Base-by-base conservation (phyloP, 2,797 vertebrate species). In the Phalloptychus januarius region DNA sequence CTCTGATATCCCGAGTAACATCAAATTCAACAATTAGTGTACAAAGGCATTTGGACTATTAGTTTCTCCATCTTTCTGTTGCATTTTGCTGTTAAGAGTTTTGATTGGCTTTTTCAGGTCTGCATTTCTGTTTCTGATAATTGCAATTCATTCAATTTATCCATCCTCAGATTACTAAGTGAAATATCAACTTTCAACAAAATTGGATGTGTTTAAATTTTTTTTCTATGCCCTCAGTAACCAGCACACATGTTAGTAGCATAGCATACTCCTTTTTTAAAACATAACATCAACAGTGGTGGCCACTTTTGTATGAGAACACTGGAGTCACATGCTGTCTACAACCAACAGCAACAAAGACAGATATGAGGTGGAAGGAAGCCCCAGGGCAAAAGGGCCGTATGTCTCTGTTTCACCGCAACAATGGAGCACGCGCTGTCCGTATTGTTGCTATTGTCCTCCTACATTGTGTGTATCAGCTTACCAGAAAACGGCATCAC, bases 351-450 rank as follows among this genome's bases (percentile, higher is more conserved):
- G 82, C 84, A 90, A 82, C 84, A 91, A 83, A 88, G 88, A 89
- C 93, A 94, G 91, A 93, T 91, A 92, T 88, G 80, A 75, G 81
- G 77, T 74, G 81, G 89, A 88, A 86, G 75, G 76, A 89, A 85
- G 77, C 80, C 91, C 86, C 79, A 63, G 77, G 91, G 90, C 78
- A 86, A 90, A 89, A 90, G 89, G 67, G 78, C 89, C 85, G 89
- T 91, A 90, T 93, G 93, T 94, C 93, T 94, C 93, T 88, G 89
- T 96, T 95, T 93, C 92, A 93, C 89, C 81, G 83, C 54, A 23
- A 95, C 94, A 96, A 94, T 91, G 85, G 92, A 75, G 79, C 86
- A 85, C 92, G 87, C 90, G 93, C 38, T 86, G 84, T 81, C 67
- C 38, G 61, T 73, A 85, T 93, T 93, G 89, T 90, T 28, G 36